Base-by-base conservation (phyloP, 2,113 vertebrate genomes). In the Mormoops blainvillei region DNA sequence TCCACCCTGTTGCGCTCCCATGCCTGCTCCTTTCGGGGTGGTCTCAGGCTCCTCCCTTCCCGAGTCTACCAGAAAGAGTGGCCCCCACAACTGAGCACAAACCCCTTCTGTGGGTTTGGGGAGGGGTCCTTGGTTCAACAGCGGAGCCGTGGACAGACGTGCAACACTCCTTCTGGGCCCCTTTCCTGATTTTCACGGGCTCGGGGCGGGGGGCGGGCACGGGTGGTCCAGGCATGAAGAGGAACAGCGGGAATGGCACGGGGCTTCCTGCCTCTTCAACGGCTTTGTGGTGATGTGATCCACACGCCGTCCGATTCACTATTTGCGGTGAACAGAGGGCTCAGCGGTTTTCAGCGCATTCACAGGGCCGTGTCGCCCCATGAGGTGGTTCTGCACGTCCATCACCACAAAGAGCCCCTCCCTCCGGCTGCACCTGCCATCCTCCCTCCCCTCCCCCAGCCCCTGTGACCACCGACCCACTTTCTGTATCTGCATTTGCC, bases 131-230 rank as follows among this genome's bases (percentile, higher is more conserved):
- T n/a, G n/a, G n/a, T n/a, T n/a, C n/a, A n/a, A n/a, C 43, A 77
- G 4, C 48, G 68, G 50, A 11, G 3, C 52, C 16, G 52, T 2
- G 41, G 41, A 18, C 1, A 0, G 16, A 31, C 1, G 12, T 45
- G 71, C 41, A 61, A 4, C 19, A 15, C 7, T 38, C 43, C 70
- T 45, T 36, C 84, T 13, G 31, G 5, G 20, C 33, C 7, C 41
- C 38, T 61, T 61, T 58, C 7, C 54, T 10, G 5, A 1, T 45
- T 18, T 61, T 16, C 52, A n/a, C 2, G 11, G 10, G 24, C 9
- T 14, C 1, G 15, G 65, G 65, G 31, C 0, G 10, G n/a, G 6
- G 50, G 11, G 14, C 8, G 45, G 45, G 45, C 5, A 48, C 10
- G 45, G n/a, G n/a, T n/a, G n/a, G n/a, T n/a, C n/a, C n/a, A n/a